Base-by-base conservation (phyloP, 1,140 invertebrate genomes). In the Cephus cinctus region DNA sequence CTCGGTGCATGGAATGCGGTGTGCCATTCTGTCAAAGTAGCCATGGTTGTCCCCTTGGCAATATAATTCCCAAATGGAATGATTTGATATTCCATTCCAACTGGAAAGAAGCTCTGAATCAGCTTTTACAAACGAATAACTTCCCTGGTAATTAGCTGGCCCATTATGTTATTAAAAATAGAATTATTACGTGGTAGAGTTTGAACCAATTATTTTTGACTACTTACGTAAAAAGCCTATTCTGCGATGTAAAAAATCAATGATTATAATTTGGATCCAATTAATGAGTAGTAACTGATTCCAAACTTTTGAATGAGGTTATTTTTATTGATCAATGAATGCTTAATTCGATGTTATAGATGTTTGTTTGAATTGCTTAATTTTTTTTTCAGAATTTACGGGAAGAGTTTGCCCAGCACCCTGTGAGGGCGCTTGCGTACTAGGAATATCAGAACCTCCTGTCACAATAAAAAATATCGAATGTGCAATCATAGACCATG, bases 401-500 rank as follows among this genome's bases (percentile, higher is more conserved):
- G 97, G 97, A 3, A 80, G 97, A 63, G 96, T 98, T 6, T 99
- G 97, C 71, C 97, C 97, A 8, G 96, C 97, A 11, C 97, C 97
- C 3, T 99, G 97, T 78, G 97, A 99, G 81, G 96, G 94, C 34
- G 92, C 96, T 2, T 99, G 97, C 77, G 96, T 98, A 12, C 71
- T 99, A 40, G 96, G 94, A 21, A 98, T 99, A 63, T 94, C 92
- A 34, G 89, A 94, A 60, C 93, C 94, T 3, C 81, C 97, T 6
- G 97, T 99, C 1, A 98, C 96, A 21, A 99, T 99, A 65, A 99
- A 99, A 73, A 97, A 97, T 68, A 98, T 99, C 59, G 97, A 99
- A 79, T 97, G 95, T 73, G 86, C 95, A 16, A 99, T 99, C 64
- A 98, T 99, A 59, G 97, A 99, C 78, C 86, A 98, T 77, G 97